These are phyloP conservation scores for Choloepus didactylus DNA, from an alignment of 2,797 vertebrate species.

Conservation along the genomic window DNA sequence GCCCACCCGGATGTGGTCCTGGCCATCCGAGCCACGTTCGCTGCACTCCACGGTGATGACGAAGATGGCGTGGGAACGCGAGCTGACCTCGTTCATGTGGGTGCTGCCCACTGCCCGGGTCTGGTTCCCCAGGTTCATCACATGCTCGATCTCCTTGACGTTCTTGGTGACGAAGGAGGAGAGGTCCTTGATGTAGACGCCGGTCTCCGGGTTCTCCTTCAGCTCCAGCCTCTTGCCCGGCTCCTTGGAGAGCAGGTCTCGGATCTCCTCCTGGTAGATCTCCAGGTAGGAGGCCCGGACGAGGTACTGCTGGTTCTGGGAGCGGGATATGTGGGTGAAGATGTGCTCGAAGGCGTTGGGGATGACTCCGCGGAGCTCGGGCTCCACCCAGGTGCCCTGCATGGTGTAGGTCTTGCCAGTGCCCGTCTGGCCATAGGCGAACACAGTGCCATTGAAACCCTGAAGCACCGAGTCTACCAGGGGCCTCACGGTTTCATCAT, in stretches of 20 bases:
- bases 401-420: slow-evolving; percentile 99
- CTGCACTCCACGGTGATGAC: slow-evolving; percentile 97
- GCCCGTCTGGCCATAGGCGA: slow-evolving; percentile 97
- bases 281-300: slow-evolving; percentile 98
- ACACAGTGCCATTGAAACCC: slow-evolving; percentile 97
- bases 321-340: slow-evolving; percentile 97
- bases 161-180: slow-evolving; percentile 98
- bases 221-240: slow-evolving; percentile 95
- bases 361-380: slow-evolving; percentile 93
- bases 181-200: slow-evolving; percentile 96
- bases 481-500: slow-evolving; percentile 95
- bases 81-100: slow-evolving; percentile 97
- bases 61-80: slow-evolving; percentile 97
- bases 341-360: slow-evolving; percentile 97
- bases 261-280: slow-evolving; percentile 98
- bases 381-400: slow-evolving; percentile 94
- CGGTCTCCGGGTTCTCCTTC: slow-evolving; percentile 95
- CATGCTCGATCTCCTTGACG: slow-evolving; percentile 96
- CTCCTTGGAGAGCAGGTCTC: slow-evolving; percentile 96
- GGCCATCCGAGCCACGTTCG: slow-evolving; percentile 92
- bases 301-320: slow-evolving; percentile 96
- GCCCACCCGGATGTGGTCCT: slow-evolving; percentile 97
- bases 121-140: slow-evolving; percentile 97
- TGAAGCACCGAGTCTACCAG: slow-evolving; percentile 95
- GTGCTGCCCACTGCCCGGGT: slow-evolving; percentile 95